Evolutionary conservation across 2,113 vertebrate genomes (phyloP), one percentile per base, ranked within the genome.

Genomic region (Regulus satrapa): DNA sequence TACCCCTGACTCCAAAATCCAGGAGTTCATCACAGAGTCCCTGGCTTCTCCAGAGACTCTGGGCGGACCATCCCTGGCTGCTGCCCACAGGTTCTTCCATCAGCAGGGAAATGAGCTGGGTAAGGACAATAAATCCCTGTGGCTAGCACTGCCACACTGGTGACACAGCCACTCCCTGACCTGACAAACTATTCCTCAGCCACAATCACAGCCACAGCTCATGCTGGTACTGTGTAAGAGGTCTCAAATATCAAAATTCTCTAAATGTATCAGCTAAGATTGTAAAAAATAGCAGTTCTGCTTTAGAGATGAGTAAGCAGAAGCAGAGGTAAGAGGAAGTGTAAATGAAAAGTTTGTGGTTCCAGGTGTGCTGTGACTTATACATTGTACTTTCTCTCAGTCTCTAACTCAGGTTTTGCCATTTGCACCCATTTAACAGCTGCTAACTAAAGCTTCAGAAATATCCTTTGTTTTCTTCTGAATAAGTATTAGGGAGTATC

Each of bases 191-290:
- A 1, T 20, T 64, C 25, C 43, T 81, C 43, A 59, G 34, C 14
- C 63, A 34, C 54, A 49, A 0, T 59, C 61, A 16, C 61, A 61
- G 24, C 41, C 21, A 17, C 14, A 19, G 34, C 38, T 48, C 38
- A 8, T 1, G 2, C 8, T 1, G 1, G 25, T 43, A 15, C 31
- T 16, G 9, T 0, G 1, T 9, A 21, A 18, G 28, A 20, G 6
- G 59, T 76, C 41, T 69, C 40, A 46, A 38, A 31, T 61, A 69
- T 8, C 25, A 73, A 55, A 54, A 46, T 72, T 45, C 62, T 80
- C 23, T 38, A 36, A 23, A 48, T 0, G 0, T 28, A 21, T 32
- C 10, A 16, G 26, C 13, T 28, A 29, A 66, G n/a, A 45, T 6
- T 34, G 55, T 55, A 74, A 61, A 59, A 75, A 89, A 55, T 63